Evolutionary conservation across 2,113 vertebrate species (phyloP).

Genomic region (Notiomystis cincta): DNA sequence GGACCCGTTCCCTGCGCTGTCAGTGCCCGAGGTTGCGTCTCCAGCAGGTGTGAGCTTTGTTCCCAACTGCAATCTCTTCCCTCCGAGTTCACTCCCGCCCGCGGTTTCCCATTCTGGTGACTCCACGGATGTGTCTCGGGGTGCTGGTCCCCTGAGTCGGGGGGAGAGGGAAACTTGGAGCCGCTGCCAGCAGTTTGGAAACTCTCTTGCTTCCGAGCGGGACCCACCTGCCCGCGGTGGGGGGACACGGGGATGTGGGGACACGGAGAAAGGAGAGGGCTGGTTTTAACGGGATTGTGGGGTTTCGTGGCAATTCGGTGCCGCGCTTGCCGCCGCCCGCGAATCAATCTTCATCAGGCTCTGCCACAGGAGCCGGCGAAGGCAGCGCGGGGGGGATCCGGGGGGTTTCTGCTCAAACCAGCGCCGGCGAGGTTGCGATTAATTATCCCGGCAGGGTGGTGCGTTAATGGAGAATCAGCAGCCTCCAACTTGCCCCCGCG

Average conservation of each 20-base stretch:
- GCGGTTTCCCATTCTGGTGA: background rate
- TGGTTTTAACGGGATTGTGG: background rate
- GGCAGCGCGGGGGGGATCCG: background rate
- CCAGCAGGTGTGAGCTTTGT: constrained; percentile 59
- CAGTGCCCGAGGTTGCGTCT: background rate
- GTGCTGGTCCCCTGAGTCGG: background rate
- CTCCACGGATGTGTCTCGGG: background rate
- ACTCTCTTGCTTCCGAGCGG: background rate
- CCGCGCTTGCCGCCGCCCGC: background rate
- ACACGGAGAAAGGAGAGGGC: background rate
- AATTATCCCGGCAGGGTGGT: background rate
- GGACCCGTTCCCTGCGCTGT: background rate
- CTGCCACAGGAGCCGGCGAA: background rate
- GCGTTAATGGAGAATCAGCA: background rate
- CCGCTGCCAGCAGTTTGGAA: background rate
- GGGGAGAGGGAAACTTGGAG: constrained; percentile 23
- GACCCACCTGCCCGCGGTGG: background rate
- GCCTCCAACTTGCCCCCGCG: background rate
- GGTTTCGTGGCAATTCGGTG: background rate
- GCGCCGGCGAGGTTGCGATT: background rate
- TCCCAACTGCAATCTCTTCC: background rate
- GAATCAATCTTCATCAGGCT: constrained; percentile 15
- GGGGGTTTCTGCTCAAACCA: background rate
- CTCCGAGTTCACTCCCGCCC: background rate
- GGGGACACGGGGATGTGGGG: background rate